These are phyloP conservation scores for Eupithecia vulgata DNA, from an alignment of 2,888 invertebrate genomes.

Conservation along the genomic window DNA sequence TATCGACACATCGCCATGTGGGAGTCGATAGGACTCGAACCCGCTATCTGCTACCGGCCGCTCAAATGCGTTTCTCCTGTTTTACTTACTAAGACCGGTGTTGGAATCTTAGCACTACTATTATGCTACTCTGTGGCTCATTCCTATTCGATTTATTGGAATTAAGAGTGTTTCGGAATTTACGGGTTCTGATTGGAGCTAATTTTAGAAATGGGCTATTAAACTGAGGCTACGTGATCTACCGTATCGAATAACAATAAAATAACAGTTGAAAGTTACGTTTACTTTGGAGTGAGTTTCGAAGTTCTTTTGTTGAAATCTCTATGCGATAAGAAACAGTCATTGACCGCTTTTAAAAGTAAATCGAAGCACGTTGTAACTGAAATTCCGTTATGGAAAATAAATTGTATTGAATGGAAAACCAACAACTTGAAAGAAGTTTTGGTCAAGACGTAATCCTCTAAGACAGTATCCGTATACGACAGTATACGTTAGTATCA, in stretches of 20 bases:
- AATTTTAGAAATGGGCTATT: slow-evolving; percentile 41
- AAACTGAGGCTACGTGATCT: slow-evolving; percentile 37
- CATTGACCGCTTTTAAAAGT: not conserved
- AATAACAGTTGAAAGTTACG: slow-evolving; percentile 18
- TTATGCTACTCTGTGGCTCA: slow-evolving; percentile 30
- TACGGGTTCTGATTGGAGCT: slow-evolving; percentile 41
- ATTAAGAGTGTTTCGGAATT: slow-evolving; percentile 41
- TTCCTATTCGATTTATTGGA: slow-evolving; percentile 44
- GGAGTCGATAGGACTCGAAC: slow-evolving; percentile 65
- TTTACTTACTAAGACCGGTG: slow-evolving; percentile 66
- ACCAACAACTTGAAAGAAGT: not conserved
- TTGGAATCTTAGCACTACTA: slow-evolving; percentile 47
- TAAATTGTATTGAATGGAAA: not conserved
- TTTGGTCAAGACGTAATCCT: not conserved
- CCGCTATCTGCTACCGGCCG: slow-evolving; percentile 67
- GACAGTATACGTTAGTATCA: slow-evolving; percentile 26
- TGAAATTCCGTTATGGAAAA: not conserved
- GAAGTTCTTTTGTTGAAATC: slow-evolving; percentile 25
- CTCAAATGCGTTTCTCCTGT: slow-evolving; percentile 81
- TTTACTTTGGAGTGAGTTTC: slow-evolving; percentile 21
- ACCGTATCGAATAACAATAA: slow-evolving; percentile 29
- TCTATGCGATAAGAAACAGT: slow-evolving; percentile 5
- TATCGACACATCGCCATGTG: slow-evolving; percentile 68
- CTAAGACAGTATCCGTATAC: not conserved
- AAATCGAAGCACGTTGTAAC: not conserved